Base-by-base conservation (phyloP, 2,797 vertebrate species). In the Pipistrellus pygmaeus region DNA sequence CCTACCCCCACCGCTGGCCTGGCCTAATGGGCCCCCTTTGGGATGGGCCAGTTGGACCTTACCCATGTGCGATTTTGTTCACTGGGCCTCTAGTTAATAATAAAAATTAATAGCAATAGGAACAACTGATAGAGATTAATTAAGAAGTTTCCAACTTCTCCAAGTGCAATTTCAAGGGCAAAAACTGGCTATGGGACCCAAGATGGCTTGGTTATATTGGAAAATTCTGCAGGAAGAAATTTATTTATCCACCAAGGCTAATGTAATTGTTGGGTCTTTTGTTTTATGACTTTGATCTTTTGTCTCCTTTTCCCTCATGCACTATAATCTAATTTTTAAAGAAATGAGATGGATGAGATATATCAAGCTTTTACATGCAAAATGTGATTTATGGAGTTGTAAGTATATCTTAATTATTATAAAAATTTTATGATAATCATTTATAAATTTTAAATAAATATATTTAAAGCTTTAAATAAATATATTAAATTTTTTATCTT, bases 221-320 rank as follows among this genome's bases (percentile, higher is more conserved):
- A 93, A 96, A 97, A 92, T 93, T 88, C 94, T 84, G 76, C 27
- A 77, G 77, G 46, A 88, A 91, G 81, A 93, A 95, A 77, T 71
- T 75, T 30, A 55, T 73, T 4, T 30, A 25, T 68, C 53, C 10
- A 6, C 55, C 21, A 21, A 6, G 21, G 13, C 57, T 69, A 73
- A 27, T 38, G 41, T 15, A 64, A 75, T 77, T 48, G n/a, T 85
- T 23, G 23, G 13, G 82, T 85, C 78, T 87, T 92, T 68, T 75
- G 25, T 48, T 86, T 96, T 66, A 78, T 51, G 44, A 41, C 53
- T 94, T 8, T 91, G 83, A 93, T 86, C 41, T 91, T 44, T 30
- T 87, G 17, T 87, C 85, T 93, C 72, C 27, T 88, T 91, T 92
- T 21, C 82, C 72, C 55, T 90, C 91, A 30, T 35, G 35, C 38